Conservation (phyloP, 2,113 vertebrate species). For the Pogonocichla stellata region DNA sequence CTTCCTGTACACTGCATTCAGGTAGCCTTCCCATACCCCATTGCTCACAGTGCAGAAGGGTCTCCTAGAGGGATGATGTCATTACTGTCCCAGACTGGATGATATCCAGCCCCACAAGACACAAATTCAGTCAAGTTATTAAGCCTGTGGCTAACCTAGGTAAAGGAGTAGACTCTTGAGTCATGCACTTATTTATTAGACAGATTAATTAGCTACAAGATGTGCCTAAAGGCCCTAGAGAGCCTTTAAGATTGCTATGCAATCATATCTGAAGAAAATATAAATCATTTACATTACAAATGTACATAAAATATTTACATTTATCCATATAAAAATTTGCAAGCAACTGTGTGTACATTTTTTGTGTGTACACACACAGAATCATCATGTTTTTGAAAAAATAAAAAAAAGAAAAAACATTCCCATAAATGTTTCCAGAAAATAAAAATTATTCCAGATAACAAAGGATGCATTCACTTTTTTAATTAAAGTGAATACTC, state of each 20-base stretch:
- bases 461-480: neutral
- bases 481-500: neutral
- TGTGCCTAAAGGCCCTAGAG: neutral
- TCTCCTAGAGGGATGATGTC: neutral
- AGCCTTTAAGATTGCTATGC: neutral
- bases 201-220: neutral
- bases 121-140: neutral
- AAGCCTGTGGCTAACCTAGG: neutral
- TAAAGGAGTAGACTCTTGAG: neutral
- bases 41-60: neutral
- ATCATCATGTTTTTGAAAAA: neutral
- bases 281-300: neutral
- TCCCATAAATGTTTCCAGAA: neutral
- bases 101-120: neutral
- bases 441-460: neutral
- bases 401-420: neutral
- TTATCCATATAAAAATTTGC: neutral
- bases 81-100: neutral
- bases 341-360: neutral
- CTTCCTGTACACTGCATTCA: neutral
- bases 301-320: neutral
- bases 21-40: neutral
- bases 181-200: neutral
- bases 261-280: neutral
- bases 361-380: accelerated